Percentiles rank a stretch among this genome's conserved stretches.
Conservation (phyloP, 2,888 invertebrate genomes). For the Tyria jacobaeae region DNA sequence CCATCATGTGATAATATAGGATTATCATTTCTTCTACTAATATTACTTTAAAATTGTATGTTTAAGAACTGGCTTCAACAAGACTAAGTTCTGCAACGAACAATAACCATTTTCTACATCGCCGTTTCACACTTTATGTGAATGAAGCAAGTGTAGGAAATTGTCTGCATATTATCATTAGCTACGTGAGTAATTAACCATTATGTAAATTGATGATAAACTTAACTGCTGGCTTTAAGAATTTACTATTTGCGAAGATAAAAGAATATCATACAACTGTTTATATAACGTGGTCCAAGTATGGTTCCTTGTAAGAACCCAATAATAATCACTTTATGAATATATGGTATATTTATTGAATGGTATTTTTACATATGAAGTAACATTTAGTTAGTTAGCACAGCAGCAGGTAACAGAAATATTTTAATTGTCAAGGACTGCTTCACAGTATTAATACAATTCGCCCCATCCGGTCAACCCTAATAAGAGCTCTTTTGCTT, state of each 20-base stretch:
- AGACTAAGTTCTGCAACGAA: not conserved
- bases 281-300: not conserved
- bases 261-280: not conserved
- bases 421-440: too few relatives aligned
- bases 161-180: slow-evolving; percentile 5
- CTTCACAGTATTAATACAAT: too few relatives aligned
- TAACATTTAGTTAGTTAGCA: too few relatives aligned
- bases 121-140: not conserved
- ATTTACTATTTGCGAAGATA: not conserved
- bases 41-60: not conserved
- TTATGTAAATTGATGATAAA: slow-evolving; percentile 9
- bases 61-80: too few relatives aligned
- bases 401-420: too few relatives aligned
- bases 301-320: too few relatives aligned
- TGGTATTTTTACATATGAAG: too few relatives aligned
- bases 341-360: too few relatives aligned
- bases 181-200: slow-evolving; percentile 8
- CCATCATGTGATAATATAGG: too few relatives aligned
- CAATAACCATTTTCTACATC: slow-evolving; percentile 16
- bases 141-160: slow-evolving; percentile 6
- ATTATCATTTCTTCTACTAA: not conserved
- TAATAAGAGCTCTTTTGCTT: too few relatives aligned
- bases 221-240: slow-evolving; percentile 7
- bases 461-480: too few relatives aligned
- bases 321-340: too few relatives aligned